Evolutionary conservation across 1,140 invertebrate species (phyloP), one percentile per base, ranked within the genome.

Genomic region (Vanessa atalanta): DNA sequence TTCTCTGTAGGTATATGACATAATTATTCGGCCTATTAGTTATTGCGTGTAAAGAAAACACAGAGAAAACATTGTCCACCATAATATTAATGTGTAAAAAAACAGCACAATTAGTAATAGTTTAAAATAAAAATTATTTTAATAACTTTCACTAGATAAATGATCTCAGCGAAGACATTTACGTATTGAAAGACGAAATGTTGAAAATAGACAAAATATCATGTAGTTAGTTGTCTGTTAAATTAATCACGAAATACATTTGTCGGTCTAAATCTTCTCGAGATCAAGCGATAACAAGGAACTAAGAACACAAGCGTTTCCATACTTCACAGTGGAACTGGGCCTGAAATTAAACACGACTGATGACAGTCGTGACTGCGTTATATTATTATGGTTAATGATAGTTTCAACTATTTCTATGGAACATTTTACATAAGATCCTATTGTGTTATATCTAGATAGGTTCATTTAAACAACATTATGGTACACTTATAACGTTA

Each of bases 201-300:
- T 15, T 26, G 60, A 51, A 70, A 70, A 26, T 61, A 78, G 57
- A 75, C 31, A 87, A 85, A 85, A 84, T 80, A 86, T 82, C 88
- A 88, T 85, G 78, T 84, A 85, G 83, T 79, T 82, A 83, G 86
- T 88, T 87, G 88, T 91, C 77, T 84, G 84, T 85, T 88, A 90
- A 90, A 91, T 90, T 90, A 89, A 88, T 89, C 89, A 91, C 88
- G 86, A 89, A 88, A 86, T 84, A 80, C 80, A 83, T 86, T 87
- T 85, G 83, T 76, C 87, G 86, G 84, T 88, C 83, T 71, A 88
- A 82, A 89, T 89, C 81, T 85, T 83, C 70, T 64, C 66, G 80
- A 88, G 89, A 91, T 89, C 79, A 79, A 79, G 79, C 80, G 90
- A 90, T 90, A 90, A 79, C 83, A 20, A 82, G 81, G 73, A 86